Conservation (phyloP, 2,797 vertebrate species). For the Typhlichthys subterraneus region DNA sequence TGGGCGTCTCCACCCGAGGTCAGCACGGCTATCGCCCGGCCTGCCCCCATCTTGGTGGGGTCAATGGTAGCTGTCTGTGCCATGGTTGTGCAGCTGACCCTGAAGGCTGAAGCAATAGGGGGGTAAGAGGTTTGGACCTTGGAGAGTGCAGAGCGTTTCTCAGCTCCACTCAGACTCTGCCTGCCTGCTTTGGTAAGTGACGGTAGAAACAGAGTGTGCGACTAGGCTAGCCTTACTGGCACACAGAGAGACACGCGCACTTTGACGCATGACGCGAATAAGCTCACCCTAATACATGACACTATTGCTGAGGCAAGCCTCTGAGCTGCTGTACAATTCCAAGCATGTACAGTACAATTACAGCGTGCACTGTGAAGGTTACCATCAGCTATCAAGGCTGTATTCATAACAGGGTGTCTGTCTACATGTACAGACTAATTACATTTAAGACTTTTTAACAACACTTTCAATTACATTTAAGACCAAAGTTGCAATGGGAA, state of each 20-base stretch:
- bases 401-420: too few relatives aligned
- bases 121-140: slow-evolving; percentile 4
- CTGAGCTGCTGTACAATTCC: too few relatives aligned
- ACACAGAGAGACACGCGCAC: slow-evolving; percentile 47
- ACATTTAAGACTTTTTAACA: too few relatives aligned
- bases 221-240: slow-evolving; percentile 48
- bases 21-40: slow-evolving; percentile 90
- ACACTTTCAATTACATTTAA: too few relatives aligned
- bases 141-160: slow-evolving; percentile 25
- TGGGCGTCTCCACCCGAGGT: slow-evolving; percentile 93
- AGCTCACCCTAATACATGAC: slow-evolving; percentile 16
- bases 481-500: too few relatives aligned
- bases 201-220: slow-evolving; percentile 49
- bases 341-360: too few relatives aligned
- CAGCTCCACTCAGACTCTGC: slow-evolving; percentile 26
- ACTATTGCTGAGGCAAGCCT: too few relatives aligned
- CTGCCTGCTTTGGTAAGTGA: slow-evolving; percentile 52
- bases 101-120: slow-evolving; percentile 33
- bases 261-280: slow-evolving; percentile 34
- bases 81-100: slow-evolving; percentile 59
- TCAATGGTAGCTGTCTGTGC: slow-evolving; percentile 44
- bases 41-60: slow-evolving; percentile 79
- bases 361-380: too few relatives aligned
- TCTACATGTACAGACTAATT: too few relatives aligned
- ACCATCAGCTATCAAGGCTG: too few relatives aligned